Evolutionary conservation across 1,140 invertebrate genomes (phyloP), one percentile per base, ranked within the genome.

Genomic region (Dendroctonus valens): DNA sequence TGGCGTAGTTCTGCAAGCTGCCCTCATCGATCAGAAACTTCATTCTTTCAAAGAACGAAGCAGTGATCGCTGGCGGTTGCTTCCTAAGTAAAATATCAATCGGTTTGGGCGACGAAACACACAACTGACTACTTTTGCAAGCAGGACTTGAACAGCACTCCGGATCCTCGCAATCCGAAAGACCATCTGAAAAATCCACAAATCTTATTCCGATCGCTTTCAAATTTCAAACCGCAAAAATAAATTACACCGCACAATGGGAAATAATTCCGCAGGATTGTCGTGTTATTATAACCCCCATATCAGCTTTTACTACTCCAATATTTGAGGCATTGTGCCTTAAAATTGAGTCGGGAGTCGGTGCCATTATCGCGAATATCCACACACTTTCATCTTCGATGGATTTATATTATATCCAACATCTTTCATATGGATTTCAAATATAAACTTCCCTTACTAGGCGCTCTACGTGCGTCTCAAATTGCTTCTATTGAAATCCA

Each of bases 31-130:
- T 97, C 46, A 99, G 84, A 81, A 99, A 99, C 76, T 95, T 93
- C 91, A 98, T 97, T 75, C 94, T 88, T 78, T 99, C 94, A 78
- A 97, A 98, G 84, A 99, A 99, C 0, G 95, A 97, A 0, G 96
- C 95, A 0, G 95, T 97, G 67, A 96, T 93, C 12, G 94, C 92
- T 1, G 95, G 94, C 1, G 95, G 93, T 75, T 98, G 94, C 81
- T 97, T 97, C 50, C 94, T 81, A 6, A 98, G 81, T 1, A 98
- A 83, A 59, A 97, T 95, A 77, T 96, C 94, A 61, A 94, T 93
- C 1, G 96, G 96, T 75, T 97, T 95, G 4, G 92, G 92, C 0
- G 94, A 91, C 0, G 92, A 92, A 1, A 95, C 89, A 78, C 96
- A 98, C 15, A 96, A 86, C 71, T 93, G 88, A 74, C 90, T 93